Evolutionary conservation across 2,113 vertebrate species (phyloP).

Genomic region (Xiphophorus maculatus): DNA sequence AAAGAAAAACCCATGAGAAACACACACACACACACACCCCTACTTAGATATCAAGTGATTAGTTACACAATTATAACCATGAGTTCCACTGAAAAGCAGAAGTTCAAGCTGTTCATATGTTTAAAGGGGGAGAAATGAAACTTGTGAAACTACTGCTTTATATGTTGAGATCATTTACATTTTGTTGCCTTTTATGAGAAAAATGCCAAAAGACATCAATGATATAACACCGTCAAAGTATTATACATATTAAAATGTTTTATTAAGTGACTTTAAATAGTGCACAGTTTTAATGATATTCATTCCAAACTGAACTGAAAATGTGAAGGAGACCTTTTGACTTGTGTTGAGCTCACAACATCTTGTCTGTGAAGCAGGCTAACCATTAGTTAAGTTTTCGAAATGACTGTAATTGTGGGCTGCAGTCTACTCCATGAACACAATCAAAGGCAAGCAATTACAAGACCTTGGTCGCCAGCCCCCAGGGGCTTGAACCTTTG

Average conservation of each 20-base stretch:
- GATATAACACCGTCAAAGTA: too few species aligned
- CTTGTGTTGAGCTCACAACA: slow-evolving; percentile 32
- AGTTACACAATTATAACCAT: slow-evolving; percentile 61
- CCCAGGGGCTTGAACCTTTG: slow-evolving; percentile 29
- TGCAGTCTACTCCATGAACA: slow-evolving; percentile 48
- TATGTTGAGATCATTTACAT: neutral
- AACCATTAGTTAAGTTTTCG: slow-evolving; percentile 35
- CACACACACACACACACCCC: slow-evolving; percentile 31
- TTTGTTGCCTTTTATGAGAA: neutral
- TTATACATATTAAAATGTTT: too few species aligned
- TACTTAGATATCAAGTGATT: slow-evolving; percentile 50
- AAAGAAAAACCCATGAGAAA: slow-evolving; percentile 10
- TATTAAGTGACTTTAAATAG: neutral
- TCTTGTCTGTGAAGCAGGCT: slow-evolving; percentile 30
- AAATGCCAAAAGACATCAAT: neutral
- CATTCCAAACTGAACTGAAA: slow-evolving; percentile 11
- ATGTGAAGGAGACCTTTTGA: slow-evolving; percentile 19
- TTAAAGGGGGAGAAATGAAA: slow-evolving; percentile 69
- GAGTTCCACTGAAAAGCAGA: slow-evolving; percentile 64
- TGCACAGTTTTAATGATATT: neutral
- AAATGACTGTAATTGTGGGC: slow-evolving; percentile 63
- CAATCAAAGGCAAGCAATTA: slow-evolving; percentile 65
- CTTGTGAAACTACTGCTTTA: slow-evolving; percentile 34
- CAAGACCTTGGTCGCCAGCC: slow-evolving; percentile 54
- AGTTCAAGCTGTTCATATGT: slow-evolving; percentile 42